A percentile compares a stretch with the other conserved stretches of the same genome.
phyloP scores from a whole-genome alignment of 2,113 vertebrate species.

The Hepsetus odoe region DNA sequence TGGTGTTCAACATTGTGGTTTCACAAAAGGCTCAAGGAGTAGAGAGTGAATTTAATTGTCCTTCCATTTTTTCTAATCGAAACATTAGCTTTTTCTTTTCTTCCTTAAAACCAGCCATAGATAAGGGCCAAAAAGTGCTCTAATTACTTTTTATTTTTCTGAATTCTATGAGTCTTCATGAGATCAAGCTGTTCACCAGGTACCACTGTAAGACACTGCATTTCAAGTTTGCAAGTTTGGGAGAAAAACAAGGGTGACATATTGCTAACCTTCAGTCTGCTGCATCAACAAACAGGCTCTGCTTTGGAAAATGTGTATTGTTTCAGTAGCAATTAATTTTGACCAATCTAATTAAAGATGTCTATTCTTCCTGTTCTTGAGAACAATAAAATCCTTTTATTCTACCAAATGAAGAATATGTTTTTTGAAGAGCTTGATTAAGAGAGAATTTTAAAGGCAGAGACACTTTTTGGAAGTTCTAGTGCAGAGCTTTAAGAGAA shows the following conservation, averaged over 20 bases:
- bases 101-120: background rate
- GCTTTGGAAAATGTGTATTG: background rate
- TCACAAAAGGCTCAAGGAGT: background rate
- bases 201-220: background rate
- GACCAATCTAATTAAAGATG: constrained; percentile 1
- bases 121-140: background rate
- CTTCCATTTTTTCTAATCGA: background rate
- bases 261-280: background rate
- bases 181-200: background rate
- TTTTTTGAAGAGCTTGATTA: background rate
- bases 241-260: background rate
- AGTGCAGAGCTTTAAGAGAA: background rate
- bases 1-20: background rate
- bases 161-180: background rate
- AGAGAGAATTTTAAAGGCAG: background rate
- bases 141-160: background rate
- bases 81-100: background rate
- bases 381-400: background rate
- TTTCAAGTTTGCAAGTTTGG: background rate
- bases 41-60: background rate
- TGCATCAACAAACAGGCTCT: constrained; percentile 5
- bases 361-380: background rate
- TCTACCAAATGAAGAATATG: background rate
- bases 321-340: background rate
- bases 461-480: background rate